Evolutionary conservation across 2,113 vertebrate species (phyloP).

Genomic region (Desmodus rotundus): DNA sequence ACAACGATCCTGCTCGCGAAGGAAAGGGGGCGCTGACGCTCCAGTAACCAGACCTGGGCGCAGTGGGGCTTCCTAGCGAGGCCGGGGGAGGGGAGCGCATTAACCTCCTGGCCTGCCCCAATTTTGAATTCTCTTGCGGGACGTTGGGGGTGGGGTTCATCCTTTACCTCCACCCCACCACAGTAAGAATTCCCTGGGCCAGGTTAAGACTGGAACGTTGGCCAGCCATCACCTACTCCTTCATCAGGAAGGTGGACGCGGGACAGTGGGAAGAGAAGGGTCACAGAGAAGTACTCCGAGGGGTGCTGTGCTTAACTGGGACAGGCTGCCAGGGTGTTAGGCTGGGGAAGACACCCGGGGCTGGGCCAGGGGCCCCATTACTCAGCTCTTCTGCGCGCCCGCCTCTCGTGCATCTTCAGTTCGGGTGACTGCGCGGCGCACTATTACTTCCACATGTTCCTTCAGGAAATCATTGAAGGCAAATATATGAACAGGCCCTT

Average conservation of each 20-base stretch:
- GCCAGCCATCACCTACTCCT: neutral
- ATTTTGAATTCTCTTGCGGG: neutral
- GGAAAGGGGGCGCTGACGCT: conserved; percentile 83
- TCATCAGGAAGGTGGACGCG: neutral
- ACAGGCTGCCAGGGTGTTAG: neutral
- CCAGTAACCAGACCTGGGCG: conserved; percentile 68
- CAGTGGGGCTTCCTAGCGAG: neutral
- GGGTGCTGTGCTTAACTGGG: neutral
- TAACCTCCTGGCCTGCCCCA: neutral
- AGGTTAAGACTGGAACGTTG: neutral
- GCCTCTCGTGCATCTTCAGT: conserved; percentile 74
- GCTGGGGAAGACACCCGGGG: neutral
- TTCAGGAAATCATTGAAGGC: conserved; percentile 84
- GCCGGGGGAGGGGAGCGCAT: conserved; percentile 35
- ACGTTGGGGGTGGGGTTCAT: neutral
- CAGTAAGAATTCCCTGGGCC: neutral
- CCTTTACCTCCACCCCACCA: neutral
- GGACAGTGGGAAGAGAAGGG: neutral
- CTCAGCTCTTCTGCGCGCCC: conserved; percentile 32
- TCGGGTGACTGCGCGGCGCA: conserved; percentile 74
- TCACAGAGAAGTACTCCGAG: neutral
- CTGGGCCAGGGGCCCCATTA: neutral
- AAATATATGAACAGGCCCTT: conserved; percentile 87
- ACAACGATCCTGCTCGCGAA: conserved; percentile 29
- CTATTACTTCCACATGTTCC: conserved; percentile 98